These are phyloP conservation scores for Altica lythri DNA, from an alignment of 2,888 invertebrate genomes.

Conservation along the genomic window DNA sequence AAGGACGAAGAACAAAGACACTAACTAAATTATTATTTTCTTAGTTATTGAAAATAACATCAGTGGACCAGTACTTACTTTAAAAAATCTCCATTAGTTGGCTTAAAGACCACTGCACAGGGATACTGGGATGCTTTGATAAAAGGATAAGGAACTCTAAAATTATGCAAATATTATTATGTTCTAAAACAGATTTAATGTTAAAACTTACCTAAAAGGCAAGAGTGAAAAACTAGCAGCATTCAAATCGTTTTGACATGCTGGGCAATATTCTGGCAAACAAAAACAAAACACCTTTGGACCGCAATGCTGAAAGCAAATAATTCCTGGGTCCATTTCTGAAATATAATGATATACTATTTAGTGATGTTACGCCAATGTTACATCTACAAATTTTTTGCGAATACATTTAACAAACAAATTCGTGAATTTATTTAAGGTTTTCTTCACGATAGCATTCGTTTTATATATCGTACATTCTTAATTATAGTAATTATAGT, in stretches of 20 bases:
- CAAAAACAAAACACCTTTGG: conserved; percentile 81
- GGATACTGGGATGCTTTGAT: conserved; percentile 79
- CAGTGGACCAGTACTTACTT: conserved; percentile 67
- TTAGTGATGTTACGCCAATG: conserved; percentile 19
- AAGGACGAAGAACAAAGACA: no score
- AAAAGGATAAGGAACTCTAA: conserved; percentile 84
- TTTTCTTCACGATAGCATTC: no score
- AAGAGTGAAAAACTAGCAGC: conserved; percentile 65
- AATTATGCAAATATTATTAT: conserved; percentile 53
- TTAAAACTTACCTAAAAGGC: conserved; percentile 69
- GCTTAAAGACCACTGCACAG: conserved; percentile 83
- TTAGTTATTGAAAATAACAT: no score
- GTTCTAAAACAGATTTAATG: background rate
- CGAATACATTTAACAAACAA: no score
- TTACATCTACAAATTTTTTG: no score
- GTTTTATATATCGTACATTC: no score
- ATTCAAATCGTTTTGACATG: conserved; percentile 70
- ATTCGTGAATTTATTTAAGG: no score
- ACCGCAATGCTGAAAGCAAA: conserved; percentile 90
- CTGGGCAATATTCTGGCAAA: conserved; percentile 78
- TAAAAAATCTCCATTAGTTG: conserved; percentile 85
- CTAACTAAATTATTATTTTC: no score
- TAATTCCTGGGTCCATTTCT: conserved; percentile 78
- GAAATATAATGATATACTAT: no score
- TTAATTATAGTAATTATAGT: background rate